Evolutionary conservation across 2,113 vertebrate species (phyloP).

Genomic region (Eurystomus gularis): DNA sequence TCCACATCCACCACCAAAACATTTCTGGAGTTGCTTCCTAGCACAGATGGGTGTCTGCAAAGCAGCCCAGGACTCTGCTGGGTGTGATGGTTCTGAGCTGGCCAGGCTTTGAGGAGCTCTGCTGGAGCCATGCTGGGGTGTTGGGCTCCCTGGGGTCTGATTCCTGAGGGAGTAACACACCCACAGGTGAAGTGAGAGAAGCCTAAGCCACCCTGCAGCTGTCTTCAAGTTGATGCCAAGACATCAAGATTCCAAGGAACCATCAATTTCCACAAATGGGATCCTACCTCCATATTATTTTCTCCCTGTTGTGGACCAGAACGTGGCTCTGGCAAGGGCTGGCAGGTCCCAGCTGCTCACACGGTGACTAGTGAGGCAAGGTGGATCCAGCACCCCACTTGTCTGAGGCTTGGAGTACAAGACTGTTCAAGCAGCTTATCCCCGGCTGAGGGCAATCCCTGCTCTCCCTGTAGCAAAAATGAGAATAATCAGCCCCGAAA

Average conservation of each 20-base stretch:
- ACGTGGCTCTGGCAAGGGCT: background rate
- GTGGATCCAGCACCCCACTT: background rate
- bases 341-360: rapidly evolving
- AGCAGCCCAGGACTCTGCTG: background rate
- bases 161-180: background rate
- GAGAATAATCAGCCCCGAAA: background rate
- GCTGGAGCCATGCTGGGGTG: rapidly evolving
- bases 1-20: background rate
- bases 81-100: background rate
- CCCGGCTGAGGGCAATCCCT: background rate
- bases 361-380: background rate
- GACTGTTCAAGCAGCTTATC: background rate
- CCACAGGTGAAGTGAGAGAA: background rate
- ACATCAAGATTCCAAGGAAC: background rate
- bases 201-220: background rate
- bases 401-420: background rate
- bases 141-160: background rate
- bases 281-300: background rate
- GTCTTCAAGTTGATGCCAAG: background rate
- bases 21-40: background rate
- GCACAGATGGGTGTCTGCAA: background rate
- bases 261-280: background rate
- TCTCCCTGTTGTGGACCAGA: background rate
- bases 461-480: background rate
- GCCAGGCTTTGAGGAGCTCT: background rate